phyloP scores from a whole-genome alignment of 2,888 invertebrate species.

The Erebia palarica region DNA sequence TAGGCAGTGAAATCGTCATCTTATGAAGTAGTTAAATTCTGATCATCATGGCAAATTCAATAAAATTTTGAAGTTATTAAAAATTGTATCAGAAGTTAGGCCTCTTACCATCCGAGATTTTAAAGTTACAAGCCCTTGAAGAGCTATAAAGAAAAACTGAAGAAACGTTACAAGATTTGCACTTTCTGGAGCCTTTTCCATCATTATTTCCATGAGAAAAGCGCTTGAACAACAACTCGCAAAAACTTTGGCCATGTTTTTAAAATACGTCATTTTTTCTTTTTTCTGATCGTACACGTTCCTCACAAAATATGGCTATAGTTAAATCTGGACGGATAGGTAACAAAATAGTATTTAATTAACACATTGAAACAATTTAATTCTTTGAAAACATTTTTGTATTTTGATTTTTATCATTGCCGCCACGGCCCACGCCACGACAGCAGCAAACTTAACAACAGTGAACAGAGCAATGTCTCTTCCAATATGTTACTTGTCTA shows the following conservation, averaged over 20 bases:
- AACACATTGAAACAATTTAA: neutral
- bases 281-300: conserved; percentile 3
- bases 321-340: neutral
- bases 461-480: too few relatives aligned
- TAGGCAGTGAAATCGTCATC: too few relatives aligned
- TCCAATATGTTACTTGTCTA: too few relatives aligned
- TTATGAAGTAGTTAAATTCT: too few relatives aligned
- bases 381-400: conserved; percentile 3
- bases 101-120: conserved; percentile 54
- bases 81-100: neutral
- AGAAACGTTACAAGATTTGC: conserved; percentile 73
- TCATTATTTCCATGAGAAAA: conserved; percentile 74
- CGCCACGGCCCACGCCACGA: neutral
- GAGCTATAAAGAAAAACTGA: conserved; percentile 67
- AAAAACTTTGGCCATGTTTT: conserved; percentile 62
- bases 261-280: conserved; percentile 53
- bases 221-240: conserved; percentile 68
- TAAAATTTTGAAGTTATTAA: neutral
- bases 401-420: conserved; percentile 8
- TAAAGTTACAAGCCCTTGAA: conserved; percentile 61
- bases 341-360: neutral
- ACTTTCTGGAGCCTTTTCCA: conserved; percentile 61
- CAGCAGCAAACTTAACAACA: neutral
- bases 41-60: neutral
- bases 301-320: neutral